A percentile compares a stretch with the other conserved stretches of the same genome.
phyloP scores from a whole-genome alignment of 2,113 vertebrate genomes.

The Saccopteryx bilineata region DNA sequence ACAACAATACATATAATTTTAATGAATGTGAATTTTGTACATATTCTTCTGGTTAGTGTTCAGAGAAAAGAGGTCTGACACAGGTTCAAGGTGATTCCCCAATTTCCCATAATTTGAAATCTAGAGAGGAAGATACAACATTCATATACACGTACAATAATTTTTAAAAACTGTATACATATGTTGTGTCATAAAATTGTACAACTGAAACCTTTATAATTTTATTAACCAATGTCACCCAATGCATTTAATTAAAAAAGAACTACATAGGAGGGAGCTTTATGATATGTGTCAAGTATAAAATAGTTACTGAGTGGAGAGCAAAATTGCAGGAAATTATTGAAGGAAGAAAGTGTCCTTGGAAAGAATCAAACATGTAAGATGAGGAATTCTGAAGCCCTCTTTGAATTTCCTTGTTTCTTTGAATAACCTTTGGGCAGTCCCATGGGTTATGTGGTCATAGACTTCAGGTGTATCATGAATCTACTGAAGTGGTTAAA shows the following conservation, averaged over 20 bases:
- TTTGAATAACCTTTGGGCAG: not conserved
- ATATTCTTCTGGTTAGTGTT: not conserved
- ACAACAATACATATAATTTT: not conserved
- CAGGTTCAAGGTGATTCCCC: not conserved
- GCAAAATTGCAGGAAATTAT: not conserved
- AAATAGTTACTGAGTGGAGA: not conserved
- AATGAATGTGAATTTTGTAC: not conserved
- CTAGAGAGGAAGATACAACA: not conserved
- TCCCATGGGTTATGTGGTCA: not conserved
- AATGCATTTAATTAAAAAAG: not conserved
- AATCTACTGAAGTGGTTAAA: not conserved
- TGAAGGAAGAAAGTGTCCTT: not conserved
- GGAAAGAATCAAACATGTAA: conserved; percentile 19
- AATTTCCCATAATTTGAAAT: conserved; percentile 9
- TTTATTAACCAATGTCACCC: not conserved
- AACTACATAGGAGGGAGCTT: not conserved
- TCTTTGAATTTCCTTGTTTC: conserved; percentile 16
- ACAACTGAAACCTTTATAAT: not conserved
- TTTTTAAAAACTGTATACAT: not conserved
- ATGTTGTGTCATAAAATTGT: not conserved
- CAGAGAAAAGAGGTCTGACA: conserved; percentile 22
- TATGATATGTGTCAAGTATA: not conserved
- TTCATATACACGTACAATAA: not conserved
- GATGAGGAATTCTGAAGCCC: not conserved
- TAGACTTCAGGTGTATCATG: not conserved